Conservation (phyloP, 2,888 invertebrate species). For the Dasypogon diadema region DNA sequence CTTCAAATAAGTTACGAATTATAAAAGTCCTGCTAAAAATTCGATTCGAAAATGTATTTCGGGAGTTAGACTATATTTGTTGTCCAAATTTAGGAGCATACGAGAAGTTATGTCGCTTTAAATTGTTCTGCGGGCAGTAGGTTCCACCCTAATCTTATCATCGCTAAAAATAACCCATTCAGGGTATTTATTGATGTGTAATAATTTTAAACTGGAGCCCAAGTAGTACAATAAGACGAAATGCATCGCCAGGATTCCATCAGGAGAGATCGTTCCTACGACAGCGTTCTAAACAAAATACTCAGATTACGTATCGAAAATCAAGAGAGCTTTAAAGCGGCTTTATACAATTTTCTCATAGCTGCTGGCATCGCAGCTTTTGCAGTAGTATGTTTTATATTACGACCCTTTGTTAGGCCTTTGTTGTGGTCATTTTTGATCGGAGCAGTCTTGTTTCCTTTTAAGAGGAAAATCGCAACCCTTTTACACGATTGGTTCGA, state of each 20-base stretch:
- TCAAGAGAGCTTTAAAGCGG: slow-evolving; percentile 66
- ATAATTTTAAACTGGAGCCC: no score
- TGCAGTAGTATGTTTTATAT: slow-evolving; percentile 81
- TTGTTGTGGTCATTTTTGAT: slow-evolving; percentile 95
- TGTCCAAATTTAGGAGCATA: no score
- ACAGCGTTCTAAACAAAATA: slow-evolving; percentile 66
- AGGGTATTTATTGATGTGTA: no score
- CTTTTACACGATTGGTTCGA: slow-evolving; percentile 84
- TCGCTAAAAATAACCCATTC: slow-evolving; percentile 51
- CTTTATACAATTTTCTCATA: slow-evolving; percentile 67
- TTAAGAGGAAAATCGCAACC: slow-evolving; percentile 85
- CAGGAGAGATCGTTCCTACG: slow-evolving; percentile 66
- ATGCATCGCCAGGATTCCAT: slow-evolving; percentile 66
- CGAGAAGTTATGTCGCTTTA: no score
- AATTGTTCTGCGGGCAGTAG: background rate
- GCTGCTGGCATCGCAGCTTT: slow-evolving; percentile 66
- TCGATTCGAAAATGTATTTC: no score
- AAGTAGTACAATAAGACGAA: background rate
- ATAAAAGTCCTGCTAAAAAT: no score
- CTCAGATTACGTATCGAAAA: slow-evolving; percentile 65
- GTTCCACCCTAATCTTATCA: slow-evolving; percentile 9
- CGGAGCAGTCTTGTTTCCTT: slow-evolving; percentile 97
- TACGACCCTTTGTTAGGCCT: slow-evolving; percentile 93
- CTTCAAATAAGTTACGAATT: no score
- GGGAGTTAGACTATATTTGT: no score